Evolutionary conservation across 2,888 invertebrate genomes (phyloP).

Genomic region (Drosophila formosana): DNA sequence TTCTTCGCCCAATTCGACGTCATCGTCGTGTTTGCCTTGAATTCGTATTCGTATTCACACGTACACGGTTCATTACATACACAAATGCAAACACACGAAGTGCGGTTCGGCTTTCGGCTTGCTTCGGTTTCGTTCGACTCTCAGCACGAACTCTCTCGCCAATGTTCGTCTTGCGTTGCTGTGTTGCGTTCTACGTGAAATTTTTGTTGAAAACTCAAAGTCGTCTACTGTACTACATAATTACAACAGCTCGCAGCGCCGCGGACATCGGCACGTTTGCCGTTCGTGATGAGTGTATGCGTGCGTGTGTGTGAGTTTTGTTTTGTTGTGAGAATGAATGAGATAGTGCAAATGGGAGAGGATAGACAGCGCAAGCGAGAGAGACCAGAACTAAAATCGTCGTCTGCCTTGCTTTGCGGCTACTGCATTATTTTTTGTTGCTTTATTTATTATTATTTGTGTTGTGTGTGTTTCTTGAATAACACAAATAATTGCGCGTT

Average conservation of each 20-base stretch:
- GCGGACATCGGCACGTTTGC: constrained; percentile 58
- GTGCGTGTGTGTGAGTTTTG: constrained; percentile 56
- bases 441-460: constrained; percentile 33
- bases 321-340: constrained; percentile 70
- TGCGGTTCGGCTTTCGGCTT: constrained; percentile 14
- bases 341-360: constrained; percentile 26
- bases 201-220: constrained; percentile 78
- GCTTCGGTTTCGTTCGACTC: not conserved
- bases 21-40: constrained; percentile 72
- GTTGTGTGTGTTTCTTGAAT: constrained; percentile 10
- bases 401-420: constrained; percentile 28
- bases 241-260: constrained; percentile 62
- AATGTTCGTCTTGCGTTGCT: constrained; percentile 44
- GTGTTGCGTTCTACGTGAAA: constrained; percentile 68
- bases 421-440: constrained; percentile 45
- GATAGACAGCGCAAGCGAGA: constrained; percentile 14
- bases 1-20: constrained; percentile 55
- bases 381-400: constrained; percentile 25
- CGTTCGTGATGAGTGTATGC: constrained; percentile 28
- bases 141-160: constrained; percentile 18
- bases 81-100: constrained; percentile 49
- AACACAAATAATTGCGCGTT: constrained; percentile 55
- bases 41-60: constrained; percentile 52
- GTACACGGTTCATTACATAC: constrained; percentile 50
- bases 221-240: constrained; percentile 79